phyloP scores from a whole-genome alignment of 2,888 invertebrate species.

The Neocrepidodera transversa region DNA sequence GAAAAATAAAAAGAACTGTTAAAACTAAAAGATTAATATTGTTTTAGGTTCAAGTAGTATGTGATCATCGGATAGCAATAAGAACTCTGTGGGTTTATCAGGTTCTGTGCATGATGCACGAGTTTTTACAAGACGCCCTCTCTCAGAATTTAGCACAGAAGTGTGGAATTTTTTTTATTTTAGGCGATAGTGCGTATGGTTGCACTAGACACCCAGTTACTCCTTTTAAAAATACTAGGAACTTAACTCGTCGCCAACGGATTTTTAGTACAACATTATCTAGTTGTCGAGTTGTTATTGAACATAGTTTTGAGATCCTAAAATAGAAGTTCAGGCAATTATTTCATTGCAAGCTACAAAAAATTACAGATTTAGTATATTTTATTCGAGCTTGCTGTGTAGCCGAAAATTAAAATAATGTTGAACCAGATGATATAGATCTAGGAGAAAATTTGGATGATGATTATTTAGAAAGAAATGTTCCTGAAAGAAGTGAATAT shows the following conservation, averaged over 20 bases:
- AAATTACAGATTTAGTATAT: too few species aligned
- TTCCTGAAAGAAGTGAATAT: too few species aligned
- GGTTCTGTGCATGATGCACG: too few species aligned
- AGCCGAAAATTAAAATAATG: not conserved
- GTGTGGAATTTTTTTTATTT: conserved; percentile 1
- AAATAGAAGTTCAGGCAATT: too few species aligned
- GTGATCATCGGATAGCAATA: conserved; percentile 6
- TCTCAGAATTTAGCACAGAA: not conserved
- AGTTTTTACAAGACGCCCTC: conserved; percentile 5
- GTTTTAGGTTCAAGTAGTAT: conserved; percentile 12
- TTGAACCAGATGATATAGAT: conserved; percentile 4
- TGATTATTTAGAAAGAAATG: too few species aligned
- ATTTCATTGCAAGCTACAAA: conserved; percentile 6
- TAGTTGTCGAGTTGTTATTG: conserved; percentile 1
- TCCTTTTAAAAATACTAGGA: conserved; percentile 3
- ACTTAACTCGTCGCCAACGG: conserved; percentile 9
- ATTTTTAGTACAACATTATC: conserved; percentile 8
- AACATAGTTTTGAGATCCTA: too few species aligned
- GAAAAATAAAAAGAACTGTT: too few species aligned
- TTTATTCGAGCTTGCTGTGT: conserved; percentile 18
- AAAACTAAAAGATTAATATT: not conserved
- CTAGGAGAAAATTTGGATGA: too few species aligned
- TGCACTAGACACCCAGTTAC: not conserved
- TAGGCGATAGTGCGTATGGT: conserved; percentile 2
- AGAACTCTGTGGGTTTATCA: conserved; percentile 1